These are phyloP conservation scores for Aradophagus sp. DNA, from an alignment of 1,140 invertebrate genomes.

Conservation along the genomic window DNA sequence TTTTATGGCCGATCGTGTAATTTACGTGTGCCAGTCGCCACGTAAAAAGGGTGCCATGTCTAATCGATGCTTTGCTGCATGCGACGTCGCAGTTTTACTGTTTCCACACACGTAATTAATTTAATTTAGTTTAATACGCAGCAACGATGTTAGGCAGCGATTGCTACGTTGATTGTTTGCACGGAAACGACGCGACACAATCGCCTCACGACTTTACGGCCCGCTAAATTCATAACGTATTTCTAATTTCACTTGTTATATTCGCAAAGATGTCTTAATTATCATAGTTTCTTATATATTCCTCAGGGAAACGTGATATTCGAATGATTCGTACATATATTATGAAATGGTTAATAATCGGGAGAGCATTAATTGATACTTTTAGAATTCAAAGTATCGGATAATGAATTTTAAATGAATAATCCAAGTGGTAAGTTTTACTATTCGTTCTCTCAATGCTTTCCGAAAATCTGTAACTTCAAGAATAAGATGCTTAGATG, in stretches of 20 bases:
- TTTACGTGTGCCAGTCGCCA: slow-evolving; percentile 34
- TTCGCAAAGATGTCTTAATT: slow-evolving; percentile 47
- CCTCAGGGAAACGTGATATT: too few species aligned
- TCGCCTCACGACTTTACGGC: slow-evolving; percentile 38
- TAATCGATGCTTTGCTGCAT: slow-evolving; percentile 73
- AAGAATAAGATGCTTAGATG: too few species aligned
- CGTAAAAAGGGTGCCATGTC: slow-evolving; percentile 60
- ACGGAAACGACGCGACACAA: slow-evolving; percentile 68
- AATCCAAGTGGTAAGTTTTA: too few species aligned
- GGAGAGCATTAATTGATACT: too few species aligned
- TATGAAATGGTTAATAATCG: too few species aligned
- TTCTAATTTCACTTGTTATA: slow-evolving; percentile 32
- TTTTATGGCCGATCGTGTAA: slow-evolving; percentile 11
- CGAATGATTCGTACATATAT: too few species aligned
- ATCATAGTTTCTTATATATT: slow-evolving; percentile 34
- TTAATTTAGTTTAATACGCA: slow-evolving; percentile 75
- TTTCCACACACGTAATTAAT: slow-evolving; percentile 76
- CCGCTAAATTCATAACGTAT: slow-evolving; percentile 49
- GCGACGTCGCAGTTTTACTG: slow-evolving; percentile 72
- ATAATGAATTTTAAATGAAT: too few species aligned
- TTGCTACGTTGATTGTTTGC: slow-evolving; percentile 70
- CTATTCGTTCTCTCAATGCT: too few species aligned
- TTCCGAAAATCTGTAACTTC: too few species aligned
- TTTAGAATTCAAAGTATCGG: too few species aligned
- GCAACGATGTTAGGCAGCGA: slow-evolving; percentile 63